A percentile compares a stretch with the other conserved stretches of the same genome.
Evolutionary conservation across 2,888 invertebrate genomes (phyloP).

Genomic region (Venustoraphidia nigricollis): DNA sequence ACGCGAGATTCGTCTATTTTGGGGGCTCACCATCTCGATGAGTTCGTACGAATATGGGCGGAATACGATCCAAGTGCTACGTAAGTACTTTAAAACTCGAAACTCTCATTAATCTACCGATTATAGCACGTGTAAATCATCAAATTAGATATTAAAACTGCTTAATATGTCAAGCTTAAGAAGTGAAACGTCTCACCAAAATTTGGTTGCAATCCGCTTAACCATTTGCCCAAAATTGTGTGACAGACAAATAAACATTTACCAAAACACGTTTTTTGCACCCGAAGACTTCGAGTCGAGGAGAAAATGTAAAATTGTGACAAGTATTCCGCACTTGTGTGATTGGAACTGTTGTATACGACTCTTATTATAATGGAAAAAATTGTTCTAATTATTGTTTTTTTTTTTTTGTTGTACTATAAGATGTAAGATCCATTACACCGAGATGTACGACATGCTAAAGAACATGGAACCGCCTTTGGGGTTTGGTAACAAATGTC

Average conservation of each 20-base stretch:
- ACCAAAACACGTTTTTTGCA: too few relatives aligned
- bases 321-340: constrained; percentile 10
- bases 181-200: too few relatives aligned
- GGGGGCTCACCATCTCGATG: constrained; percentile 99
- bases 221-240: too few relatives aligned
- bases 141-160: neutral
- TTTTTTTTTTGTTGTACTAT: constrained; percentile 21
- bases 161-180: too few relatives aligned
- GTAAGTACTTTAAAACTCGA: constrained; percentile 43
- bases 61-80: constrained; percentile 99
- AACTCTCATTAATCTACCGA: neutral
- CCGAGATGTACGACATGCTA: constrained; percentile 99
- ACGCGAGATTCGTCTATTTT: constrained; percentile 98
- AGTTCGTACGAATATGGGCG: constrained; percentile 99
- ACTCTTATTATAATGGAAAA: neutral
- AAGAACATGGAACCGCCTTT: constrained; percentile 99
- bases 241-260: too few relatives aligned
- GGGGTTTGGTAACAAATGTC: constrained; percentile 99
- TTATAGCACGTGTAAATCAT: too few relatives aligned
- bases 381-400: neutral
- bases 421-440: constrained; percentile 94
- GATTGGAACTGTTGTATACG: too few relatives aligned
- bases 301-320: constrained; percentile 14
- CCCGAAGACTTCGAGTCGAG: constrained; percentile 14
- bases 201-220: too few relatives aligned